Percentiles rank a stretch among this genome's conserved stretches.
Conservation (phyloP, 2,113 vertebrate species). For the Caretta caretta region DNA sequence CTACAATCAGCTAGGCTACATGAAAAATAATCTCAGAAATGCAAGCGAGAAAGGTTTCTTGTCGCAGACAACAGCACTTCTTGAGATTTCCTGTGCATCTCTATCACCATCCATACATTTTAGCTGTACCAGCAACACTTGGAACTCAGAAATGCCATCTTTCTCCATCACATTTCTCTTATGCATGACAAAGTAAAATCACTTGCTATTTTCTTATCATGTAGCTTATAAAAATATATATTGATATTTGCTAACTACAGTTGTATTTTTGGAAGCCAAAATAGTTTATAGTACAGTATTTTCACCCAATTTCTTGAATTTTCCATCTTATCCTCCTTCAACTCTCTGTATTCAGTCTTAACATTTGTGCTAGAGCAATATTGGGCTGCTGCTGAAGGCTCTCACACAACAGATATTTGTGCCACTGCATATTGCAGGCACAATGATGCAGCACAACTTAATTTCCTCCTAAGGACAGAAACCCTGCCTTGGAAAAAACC, state of each 20-base stretch:
- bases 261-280: not conserved
- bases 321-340: not conserved
- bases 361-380: fast-evolving
- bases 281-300: not conserved
- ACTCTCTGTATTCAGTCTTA: not conserved
- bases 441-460: conserved; percentile 39
- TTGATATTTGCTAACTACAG: not conserved
- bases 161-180: not conserved
- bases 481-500: conserved; percentile 32
- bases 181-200: not conserved
- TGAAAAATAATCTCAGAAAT: conserved; percentile 54
- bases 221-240: not conserved
- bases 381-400: not conserved
- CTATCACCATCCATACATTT: not conserved
- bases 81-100: not conserved
- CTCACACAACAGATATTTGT: not conserved
- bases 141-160: not conserved
- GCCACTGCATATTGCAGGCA: conserved; percentile 52
- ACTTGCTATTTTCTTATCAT: not conserved
- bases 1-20: conserved; percentile 51
- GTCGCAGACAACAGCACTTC: conserved; percentile 1
- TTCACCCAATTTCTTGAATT: not conserved
- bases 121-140: not conserved
- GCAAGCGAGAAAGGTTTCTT: conserved; percentile 37
- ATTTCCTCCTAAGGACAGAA: conserved; percentile 62